Evolutionary conservation across 2,888 invertebrate genomes (phyloP), one percentile per base, ranked within the genome.

Genomic region (Xylocampa areola): DNA sequence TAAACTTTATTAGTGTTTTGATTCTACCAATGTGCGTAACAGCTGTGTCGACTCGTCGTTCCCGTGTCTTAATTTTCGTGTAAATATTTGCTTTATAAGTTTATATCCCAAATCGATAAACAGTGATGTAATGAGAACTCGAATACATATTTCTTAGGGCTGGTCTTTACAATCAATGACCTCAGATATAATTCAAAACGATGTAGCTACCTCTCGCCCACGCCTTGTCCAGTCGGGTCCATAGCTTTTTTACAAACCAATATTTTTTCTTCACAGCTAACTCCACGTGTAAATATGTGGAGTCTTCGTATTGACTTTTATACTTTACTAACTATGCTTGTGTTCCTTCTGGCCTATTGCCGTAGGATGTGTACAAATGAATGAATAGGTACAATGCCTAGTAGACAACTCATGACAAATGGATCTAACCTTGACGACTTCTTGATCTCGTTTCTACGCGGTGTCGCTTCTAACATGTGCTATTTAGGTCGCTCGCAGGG

Each of bases 401-500:
- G 82, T 77, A 80, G 82, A 85, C 89, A 88, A 89, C 86, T 88
- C 81, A 84, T 89, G 84, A 85, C 80, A 90, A 92, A 93, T 92
- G 84, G 89, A 91, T 92, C 86, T 83, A 89, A 82, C 94, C 93
- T 94, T 94, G 92, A 79, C 86, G 84, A 87, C 89, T 85, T 90
- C 90, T 91, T 90, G 90, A 89, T 91, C 88, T 82, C 87, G 87
- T 87, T 82, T 86, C 87, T 91, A 88, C 87, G 88, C 88, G 76
- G 81, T 89, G 86, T 89, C 85, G 83, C 79, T 75, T 87, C 85
- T 83, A 81, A 81, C 80, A 76, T 81, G 73, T 85, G 82, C 76
- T 90, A 91, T 91, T 86, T 87, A 84, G 90, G 87, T 89, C 90
- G 81, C 73, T 73, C 67, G 79, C 79, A 79, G 82, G 82, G 80